These are phyloP conservation scores for Enteromius paludinosus DNA, from an alignment of 2,797 vertebrate genomes.

Conservation along the genomic window DNA sequence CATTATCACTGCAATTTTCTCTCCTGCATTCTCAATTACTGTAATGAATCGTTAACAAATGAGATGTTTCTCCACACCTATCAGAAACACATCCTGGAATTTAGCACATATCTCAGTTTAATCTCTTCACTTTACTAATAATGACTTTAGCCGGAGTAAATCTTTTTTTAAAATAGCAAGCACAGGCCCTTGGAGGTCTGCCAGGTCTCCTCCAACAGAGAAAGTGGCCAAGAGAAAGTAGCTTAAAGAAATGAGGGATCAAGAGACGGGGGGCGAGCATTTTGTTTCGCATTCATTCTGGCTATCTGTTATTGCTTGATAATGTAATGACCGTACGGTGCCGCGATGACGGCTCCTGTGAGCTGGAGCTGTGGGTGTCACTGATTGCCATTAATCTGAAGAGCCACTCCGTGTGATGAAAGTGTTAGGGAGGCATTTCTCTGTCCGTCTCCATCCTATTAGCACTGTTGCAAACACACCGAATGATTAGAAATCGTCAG, in stretches of 20 bases:
- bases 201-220: conserved; percentile 47
- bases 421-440: conserved; percentile 48
- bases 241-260: conserved; percentile 38
- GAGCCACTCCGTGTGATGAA: conserved; percentile 68
- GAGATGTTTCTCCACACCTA: conserved; percentile 71
- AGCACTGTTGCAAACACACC: conserved; percentile 43
- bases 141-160: conserved; percentile 77
- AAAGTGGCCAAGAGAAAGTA: conserved; percentile 30
- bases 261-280: conserved; percentile 29
- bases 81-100: conserved; percentile 49
- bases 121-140: conserved; percentile 78
- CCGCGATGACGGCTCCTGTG: conserved; percentile 10
- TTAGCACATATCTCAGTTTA: conserved; percentile 73
- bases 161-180: conserved; percentile 67
- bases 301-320: conserved; percentile 46
- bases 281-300: conserved; percentile 42
- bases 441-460: conserved; percentile 46
- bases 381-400: conserved; percentile 73
- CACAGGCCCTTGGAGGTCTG: conserved; percentile 41
- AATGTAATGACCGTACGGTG: conserved; percentile 35
- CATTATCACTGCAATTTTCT: conserved; percentile 56
- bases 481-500: conserved; percentile 50
- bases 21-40: conserved; percentile 67
- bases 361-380: conserved; percentile 22
- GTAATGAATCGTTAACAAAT: conserved; percentile 76